A percentile compares a stretch with the other conserved stretches of the same genome.
phyloP scores from a whole-genome alignment of 2,888 invertebrate species.

The Erebia epiphron region DNA sequence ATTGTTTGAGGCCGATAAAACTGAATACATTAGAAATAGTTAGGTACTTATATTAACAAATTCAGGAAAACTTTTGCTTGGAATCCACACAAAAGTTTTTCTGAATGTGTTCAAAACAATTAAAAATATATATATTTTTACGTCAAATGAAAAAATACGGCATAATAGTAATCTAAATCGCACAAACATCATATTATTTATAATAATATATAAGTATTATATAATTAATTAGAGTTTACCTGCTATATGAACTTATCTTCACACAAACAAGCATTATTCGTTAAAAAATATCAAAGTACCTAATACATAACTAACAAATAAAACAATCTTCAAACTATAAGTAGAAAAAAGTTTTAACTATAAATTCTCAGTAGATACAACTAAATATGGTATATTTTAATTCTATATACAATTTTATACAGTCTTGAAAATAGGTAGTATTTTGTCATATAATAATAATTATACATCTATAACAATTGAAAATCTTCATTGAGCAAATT shows the following conservation, averaged over 20 bases:
- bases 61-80: too few relatives aligned
- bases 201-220: neutral
- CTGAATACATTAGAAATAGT: too few relatives aligned
- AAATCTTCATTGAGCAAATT: constrained; percentile 34
- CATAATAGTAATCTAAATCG: neutral
- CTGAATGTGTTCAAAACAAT: too few relatives aligned
- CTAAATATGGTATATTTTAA: constrained; percentile 15
- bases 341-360: constrained; percentile 13
- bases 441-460: constrained; percentile 11
- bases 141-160: neutral
- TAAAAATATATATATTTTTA: too few relatives aligned
- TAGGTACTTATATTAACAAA: too few relatives aligned
- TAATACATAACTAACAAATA: constrained; percentile 56
- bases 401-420: constrained; percentile 38
- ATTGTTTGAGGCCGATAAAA: neutral
- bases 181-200: neutral
- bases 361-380: constrained; percentile 24
- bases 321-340: constrained; percentile 53
- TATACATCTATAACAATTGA: constrained; percentile 17
- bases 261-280: neutral
- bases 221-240: neutral
- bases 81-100: too few relatives aligned
- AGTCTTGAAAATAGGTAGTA: constrained; percentile 39
- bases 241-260: neutral
- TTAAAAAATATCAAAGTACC: neutral